phyloP scores from a whole-genome alignment of 2,888 invertebrate species.

The Polia nebulosa region DNA sequence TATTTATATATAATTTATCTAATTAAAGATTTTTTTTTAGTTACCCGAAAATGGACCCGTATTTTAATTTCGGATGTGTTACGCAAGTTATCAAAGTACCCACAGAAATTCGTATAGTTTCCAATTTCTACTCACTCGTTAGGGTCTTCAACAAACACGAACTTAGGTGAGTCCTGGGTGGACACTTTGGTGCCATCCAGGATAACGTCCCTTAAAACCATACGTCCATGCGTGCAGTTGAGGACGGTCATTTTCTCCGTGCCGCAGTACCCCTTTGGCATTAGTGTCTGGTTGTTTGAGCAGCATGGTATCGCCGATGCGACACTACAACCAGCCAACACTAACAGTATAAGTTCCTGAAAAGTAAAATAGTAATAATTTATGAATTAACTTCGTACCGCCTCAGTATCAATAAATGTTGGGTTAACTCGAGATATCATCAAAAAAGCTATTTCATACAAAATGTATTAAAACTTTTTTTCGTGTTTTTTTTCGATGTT shows the following conservation, averaged over 20 bases:
- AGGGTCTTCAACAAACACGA: constrained; percentile 82
- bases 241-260: constrained; percentile 65
- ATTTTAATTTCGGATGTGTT: not conserved
- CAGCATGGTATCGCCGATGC: constrained; percentile 79
- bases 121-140: constrained; percentile 69
- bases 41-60: not conserved
- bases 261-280: constrained; percentile 72
- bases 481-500: too few relatives aligned
- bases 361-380: constrained; percentile 61
- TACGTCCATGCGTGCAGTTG: constrained; percentile 79
- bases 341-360: constrained; percentile 76
- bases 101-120: not conserved
- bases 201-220: constrained; percentile 81
- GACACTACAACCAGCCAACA: constrained; percentile 71
- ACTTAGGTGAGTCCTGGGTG: constrained; percentile 80
- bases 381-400: too few relatives aligned
- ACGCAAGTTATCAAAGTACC: not conserved
- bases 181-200: constrained; percentile 81
- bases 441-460: too few relatives aligned
- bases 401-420: too few relatives aligned
- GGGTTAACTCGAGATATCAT: too few relatives aligned
- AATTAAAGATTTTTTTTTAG: too few relatives aligned
- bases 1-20: too few relatives aligned
- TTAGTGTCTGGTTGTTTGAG: constrained; percentile 73
- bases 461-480: too few relatives aligned